These are phyloP conservation scores for Nansenia antarctica DNA, from an alignment of 2,113 vertebrate genomes.

Conservation along the genomic window DNA sequence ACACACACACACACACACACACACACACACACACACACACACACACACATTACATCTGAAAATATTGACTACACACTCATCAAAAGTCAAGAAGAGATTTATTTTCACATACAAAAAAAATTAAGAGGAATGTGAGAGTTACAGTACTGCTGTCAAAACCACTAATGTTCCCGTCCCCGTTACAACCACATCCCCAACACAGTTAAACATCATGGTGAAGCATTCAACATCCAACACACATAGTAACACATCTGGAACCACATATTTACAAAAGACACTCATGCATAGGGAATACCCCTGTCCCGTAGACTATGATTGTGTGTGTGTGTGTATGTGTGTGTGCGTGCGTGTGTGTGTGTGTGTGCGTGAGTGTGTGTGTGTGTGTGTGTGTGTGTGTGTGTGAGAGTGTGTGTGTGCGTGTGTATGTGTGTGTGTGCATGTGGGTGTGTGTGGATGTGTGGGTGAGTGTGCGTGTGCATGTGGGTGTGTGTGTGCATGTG, in stretches of 20 bases:
- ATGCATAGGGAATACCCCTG: constrained; percentile 36
- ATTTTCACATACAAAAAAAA: no score
- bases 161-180: constrained; percentile 1
- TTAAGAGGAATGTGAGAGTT: constrained; percentile 28
- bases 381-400: not conserved
- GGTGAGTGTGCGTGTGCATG: not conserved
- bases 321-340: not conserved
- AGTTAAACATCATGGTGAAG: constrained; percentile 16
- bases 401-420: not conserved
- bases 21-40: no score
- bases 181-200: constrained; percentile 27
- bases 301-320: not conserved
- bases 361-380: not conserved
- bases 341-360: not conserved
- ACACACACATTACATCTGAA: no score
- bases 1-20: no score
- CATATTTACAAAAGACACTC: constrained; percentile 30
- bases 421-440: not conserved
- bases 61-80: not conserved
- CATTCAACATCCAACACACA: constrained; percentile 36
- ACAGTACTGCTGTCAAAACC: constrained; percentile 23
- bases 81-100: constrained; percentile 17
- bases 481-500: not conserved
- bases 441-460: not conserved
- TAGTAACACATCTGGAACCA: constrained; percentile 24